Evolutionary conservation across 2,888 invertebrate species (phyloP).

Genomic region (Zootermopsis nevadensis): DNA sequence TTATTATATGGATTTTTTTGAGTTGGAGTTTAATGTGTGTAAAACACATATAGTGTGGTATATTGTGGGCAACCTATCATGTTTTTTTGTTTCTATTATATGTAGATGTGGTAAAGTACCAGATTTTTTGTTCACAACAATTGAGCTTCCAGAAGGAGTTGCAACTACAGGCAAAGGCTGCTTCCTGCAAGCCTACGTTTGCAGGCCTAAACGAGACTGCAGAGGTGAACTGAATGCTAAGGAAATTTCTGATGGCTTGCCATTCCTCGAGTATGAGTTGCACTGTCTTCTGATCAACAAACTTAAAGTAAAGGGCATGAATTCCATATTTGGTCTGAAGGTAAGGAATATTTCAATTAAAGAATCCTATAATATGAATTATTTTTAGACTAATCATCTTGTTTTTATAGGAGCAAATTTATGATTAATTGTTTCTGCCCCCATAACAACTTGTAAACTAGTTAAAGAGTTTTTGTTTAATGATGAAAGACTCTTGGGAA

Average conservation of each 20-base stretch:
- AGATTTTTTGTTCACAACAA: slow-evolving; percentile 89
- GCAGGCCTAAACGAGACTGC: slow-evolving; percentile 80
- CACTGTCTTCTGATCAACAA: slow-evolving; percentile 92
- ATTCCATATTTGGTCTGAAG: slow-evolving; percentile 89
- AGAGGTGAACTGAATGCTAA: slow-evolving; percentile 89
- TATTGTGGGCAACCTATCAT: not conserved
- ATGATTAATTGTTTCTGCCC: no score
- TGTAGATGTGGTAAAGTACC: slow-evolving; percentile 86
- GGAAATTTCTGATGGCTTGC: slow-evolving; percentile 94
- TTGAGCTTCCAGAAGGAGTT: slow-evolving; percentile 83
- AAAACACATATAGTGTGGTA: no score
- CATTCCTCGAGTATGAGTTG: slow-evolving; percentile 95
- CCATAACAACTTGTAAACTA: no score
- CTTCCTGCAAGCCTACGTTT: slow-evolving; percentile 79
- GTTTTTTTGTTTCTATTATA: slow-evolving; percentile 48
- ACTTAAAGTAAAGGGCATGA: slow-evolving; percentile 93
- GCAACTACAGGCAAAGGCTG: slow-evolving; percentile 77
- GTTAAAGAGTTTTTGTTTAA: no score
- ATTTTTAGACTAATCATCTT: no score
- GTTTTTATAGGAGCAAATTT: no score
- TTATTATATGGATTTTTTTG: no score
- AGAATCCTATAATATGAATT: not conserved
- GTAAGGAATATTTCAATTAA: slow-evolving; percentile 57
- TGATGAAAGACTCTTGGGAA: no score
- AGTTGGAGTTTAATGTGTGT: no score